Evolutionary conservation across 2,113 vertebrate species (phyloP).

Genomic region (Gobio gobio): DNA sequence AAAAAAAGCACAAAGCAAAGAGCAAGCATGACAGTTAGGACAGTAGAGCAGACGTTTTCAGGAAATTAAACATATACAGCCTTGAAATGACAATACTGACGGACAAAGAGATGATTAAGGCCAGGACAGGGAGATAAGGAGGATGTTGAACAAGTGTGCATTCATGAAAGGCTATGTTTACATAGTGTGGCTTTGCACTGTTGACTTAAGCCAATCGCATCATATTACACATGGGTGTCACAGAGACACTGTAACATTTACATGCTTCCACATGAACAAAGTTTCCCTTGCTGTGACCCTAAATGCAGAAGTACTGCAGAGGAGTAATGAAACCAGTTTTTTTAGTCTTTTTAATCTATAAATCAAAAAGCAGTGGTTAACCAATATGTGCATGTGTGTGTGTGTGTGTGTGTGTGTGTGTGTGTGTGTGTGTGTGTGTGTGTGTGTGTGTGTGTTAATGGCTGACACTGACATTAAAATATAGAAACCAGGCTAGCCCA

Average conservation of each 20-base stretch:
- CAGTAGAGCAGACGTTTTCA: slow-evolving; percentile 1
- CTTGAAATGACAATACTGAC: slow-evolving; percentile 48
- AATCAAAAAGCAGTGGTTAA: background rate
- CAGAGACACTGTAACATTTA: background rate
- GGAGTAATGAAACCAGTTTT: background rate
- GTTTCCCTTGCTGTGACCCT: background rate
- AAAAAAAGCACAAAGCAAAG: slow-evolving; percentile 44
- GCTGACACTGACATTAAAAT: background rate
- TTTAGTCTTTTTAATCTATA: background rate
- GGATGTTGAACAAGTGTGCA: slow-evolving; percentile 22
- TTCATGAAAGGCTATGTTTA: slow-evolving; percentile 13
- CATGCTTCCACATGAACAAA: background rate
- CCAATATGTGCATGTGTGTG: background rate
- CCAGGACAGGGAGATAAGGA: slow-evolving; percentile 19
- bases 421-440: background rate
- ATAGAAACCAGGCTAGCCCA: background rate
- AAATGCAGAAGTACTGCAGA: background rate
- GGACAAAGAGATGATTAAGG: slow-evolving; percentile 43
- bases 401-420: background rate
- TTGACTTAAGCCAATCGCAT: slow-evolving; percentile 10
- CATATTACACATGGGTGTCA: background rate
- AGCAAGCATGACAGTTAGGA: slow-evolving; percentile 23
- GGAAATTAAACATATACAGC: slow-evolving; percentile 18
- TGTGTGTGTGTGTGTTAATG: background rate
- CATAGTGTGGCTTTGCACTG: slow-evolving; percentile 13